phyloP scores from a whole-genome alignment of 2,113 vertebrate species.

The Chrysemys picta region DNA sequence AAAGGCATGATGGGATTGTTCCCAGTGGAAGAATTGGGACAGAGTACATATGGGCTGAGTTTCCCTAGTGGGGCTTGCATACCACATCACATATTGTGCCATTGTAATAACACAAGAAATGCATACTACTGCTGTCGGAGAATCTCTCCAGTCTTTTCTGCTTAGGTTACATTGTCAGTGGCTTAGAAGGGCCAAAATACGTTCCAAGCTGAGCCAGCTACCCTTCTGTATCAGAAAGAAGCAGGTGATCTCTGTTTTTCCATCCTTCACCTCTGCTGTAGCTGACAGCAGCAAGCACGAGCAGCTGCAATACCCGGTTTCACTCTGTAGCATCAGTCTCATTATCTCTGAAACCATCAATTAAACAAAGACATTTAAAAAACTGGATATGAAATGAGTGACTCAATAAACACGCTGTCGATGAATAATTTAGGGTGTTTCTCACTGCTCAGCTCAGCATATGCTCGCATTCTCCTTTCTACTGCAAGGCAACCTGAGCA shows the following conservation, averaged over 20 bases:
- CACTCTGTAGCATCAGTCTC: neutral
- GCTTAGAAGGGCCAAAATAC: neutral
- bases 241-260: neutral
- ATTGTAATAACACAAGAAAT: neutral
- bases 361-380: conserved; percentile 24
- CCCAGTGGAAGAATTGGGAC: neutral
- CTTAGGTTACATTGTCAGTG: neutral
- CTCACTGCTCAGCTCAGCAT: conserved; percentile 41
- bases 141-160: neutral
- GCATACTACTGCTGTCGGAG: neutral
- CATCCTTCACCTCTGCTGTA: neutral
- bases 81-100: neutral
- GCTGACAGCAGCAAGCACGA: neutral
- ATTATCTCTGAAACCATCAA: conserved; percentile 17
- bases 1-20: neutral
- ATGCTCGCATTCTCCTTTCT: conserved; percentile 34
- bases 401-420: neutral
- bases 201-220: neutral
- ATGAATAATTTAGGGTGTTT: conserved; percentile 27
- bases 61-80: neutral
- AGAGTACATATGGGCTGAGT: neutral
- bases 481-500: conserved; percentile 61
- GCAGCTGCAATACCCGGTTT: conserved; percentile 29
- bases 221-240: neutral
- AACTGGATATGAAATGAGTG: neutral